Base-by-base conservation (phyloP, 2,797 vertebrate species). In the Amblyopsis hoosieri region DNA sequence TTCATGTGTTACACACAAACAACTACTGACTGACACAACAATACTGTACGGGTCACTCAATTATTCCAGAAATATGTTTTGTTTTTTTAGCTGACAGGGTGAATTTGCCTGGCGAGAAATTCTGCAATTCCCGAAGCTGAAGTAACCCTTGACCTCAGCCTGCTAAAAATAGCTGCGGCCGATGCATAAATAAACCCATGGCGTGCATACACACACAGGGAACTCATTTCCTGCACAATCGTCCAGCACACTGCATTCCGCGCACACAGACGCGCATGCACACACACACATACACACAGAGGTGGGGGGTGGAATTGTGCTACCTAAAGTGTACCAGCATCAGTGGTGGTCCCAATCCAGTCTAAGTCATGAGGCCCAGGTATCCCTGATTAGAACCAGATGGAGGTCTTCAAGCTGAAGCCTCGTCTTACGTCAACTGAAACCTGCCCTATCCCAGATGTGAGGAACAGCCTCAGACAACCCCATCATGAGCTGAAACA, bases 111-210 rank as follows among this genome's bases (percentile, higher is more conserved):
- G 60, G 64, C 66, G 76, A 84, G 65, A 63, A 85, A 86, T 90
- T 90, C 86, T 81, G 62, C 80, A 84, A 87, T 86, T 82, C 88
- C 85, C 82, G 76, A 76, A 88, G 82, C 74, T 78, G 72, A 69
- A 14, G 84, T 81, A 76, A 85, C 77, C 84, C 80, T 42, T 90
- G 89, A 93, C 91, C 91, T 85, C 80, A 48, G 62, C 67, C 31
- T 3, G 83, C 87, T 88, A 93, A 92, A 94, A 94, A 96, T 93
- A 95, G 85, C 90, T 74, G 78, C 71, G 4, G 90, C 89, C 64
- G 79, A 54, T 78, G 76, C 76, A 78, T 71, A 69, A 81, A 73
- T 57, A 62, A 57, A 59, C 54, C 71, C 54, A 65, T 62, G 69
- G 72, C 65, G 64, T 60, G 63, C 54, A 65, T n/a, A 65, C 57